Conservation (phyloP, 2,797 vertebrate genomes). For the Tarsius wallacei region DNA sequence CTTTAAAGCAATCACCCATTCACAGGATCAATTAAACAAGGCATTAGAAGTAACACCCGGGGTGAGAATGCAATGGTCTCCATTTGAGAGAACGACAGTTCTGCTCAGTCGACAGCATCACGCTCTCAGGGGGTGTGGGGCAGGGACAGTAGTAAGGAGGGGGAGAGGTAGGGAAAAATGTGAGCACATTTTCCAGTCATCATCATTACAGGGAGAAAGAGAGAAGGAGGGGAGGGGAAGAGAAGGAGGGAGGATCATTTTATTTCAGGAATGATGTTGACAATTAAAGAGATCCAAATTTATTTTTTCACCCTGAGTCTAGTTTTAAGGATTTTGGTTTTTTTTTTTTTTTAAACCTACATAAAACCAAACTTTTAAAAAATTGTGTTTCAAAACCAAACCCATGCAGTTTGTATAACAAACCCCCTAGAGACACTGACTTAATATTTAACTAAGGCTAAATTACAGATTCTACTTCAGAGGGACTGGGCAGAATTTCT, state of each 20-base stretch:
- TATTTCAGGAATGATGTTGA: neutral
- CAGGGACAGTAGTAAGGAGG: neutral
- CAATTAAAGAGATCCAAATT: constrained; percentile 13
- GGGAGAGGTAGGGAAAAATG: neutral
- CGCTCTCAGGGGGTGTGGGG: neutral
- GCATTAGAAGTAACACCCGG: neutral
- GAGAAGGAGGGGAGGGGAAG: too few relatives aligned
- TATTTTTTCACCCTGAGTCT: neutral
- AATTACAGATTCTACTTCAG: constrained; percentile 83
- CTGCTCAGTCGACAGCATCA: neutral
- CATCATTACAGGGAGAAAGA: neutral
- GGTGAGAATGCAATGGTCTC: neutral
- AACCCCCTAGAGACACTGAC: constrained; percentile 49
- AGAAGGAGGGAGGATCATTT: neutral
- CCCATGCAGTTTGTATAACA: constrained; percentile 53
- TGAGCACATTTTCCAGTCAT: neutral
- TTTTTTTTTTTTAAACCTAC: neutral
- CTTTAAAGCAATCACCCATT: neutral
- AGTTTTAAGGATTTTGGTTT: neutral
- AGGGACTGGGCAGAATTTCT: constrained; percentile 55
- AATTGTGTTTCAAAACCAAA: constrained; percentile 65
- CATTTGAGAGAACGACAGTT: neutral
- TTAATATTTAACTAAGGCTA: constrained; percentile 87
- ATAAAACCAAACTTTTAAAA: constrained; percentile 53
- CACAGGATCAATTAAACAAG: neutral